Evolutionary conservation across 2,797 vertebrate genomes (phyloP), one percentile per base, ranked within the genome.

Genomic region (Anguilla obscura): DNA sequence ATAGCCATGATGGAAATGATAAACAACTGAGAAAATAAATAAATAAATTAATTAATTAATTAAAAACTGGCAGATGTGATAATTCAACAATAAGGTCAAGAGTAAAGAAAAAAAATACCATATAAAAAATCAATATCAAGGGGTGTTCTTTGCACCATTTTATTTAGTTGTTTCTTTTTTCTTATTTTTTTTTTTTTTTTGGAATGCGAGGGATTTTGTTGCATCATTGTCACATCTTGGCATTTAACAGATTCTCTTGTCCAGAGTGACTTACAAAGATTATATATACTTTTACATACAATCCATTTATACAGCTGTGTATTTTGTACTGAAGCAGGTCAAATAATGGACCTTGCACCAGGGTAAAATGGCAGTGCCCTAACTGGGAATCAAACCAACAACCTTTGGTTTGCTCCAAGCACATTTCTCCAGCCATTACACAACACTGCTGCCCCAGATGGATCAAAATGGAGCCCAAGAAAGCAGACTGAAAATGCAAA

Each of bases 401-500:
- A 69, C 63, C 63, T 69, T 69, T 69, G 24, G 27, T 14, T 45
- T 45, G 40, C 63, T 69, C 24, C 63, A 69, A 27, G 24, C n/a
- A 27, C 63, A 27, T 69, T 69, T 69, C 60, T 63, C 60, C 9
- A 69, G 5, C 63, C 63, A 69, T 69, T 69, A 27, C 3, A 69
- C 24, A 69, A 69, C 63, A 69, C 63, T 27, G 63, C 63, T 27
- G n/a, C 63, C 63, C 63, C 63, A 69, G 63, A n/a, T 69, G 63
- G 63, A 69, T 27, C 63, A 69, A 69, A 69, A 69, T 1, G 0
- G n/a, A 27, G 63, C 63, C 63, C 63, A 27, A 69, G n/a, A 69
- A 69, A n/a, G 27, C 63, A 69, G 63, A 69, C 24, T 69, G n/a
- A 69, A 69, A 69, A 69, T 69, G 63, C 63, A 69, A 27, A 69